These are phyloP conservation scores for Drosophila bipectinata DNA, from an alignment of 1,140 invertebrate species.

Conservation along the genomic window DNA sequence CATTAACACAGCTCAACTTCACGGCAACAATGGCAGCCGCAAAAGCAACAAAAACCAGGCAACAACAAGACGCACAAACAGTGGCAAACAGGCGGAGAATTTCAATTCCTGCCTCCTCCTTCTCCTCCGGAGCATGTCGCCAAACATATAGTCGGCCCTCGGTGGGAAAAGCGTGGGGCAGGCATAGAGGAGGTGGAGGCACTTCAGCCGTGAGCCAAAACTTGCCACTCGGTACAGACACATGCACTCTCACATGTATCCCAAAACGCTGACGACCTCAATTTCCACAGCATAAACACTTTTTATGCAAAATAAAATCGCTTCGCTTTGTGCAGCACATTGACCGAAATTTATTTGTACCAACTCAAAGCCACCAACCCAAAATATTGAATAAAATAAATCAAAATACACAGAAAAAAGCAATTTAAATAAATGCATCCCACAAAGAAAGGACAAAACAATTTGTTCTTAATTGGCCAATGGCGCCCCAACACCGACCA, in stretches of 20 bases:
- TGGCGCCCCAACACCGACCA: slow-evolving; percentile 43
- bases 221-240: slow-evolving; percentile 42
- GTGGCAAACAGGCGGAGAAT: slow-evolving; percentile 44
- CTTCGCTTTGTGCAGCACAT: slow-evolving; percentile 59
- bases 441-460: slow-evolving; percentile 46
- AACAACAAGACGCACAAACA: slow-evolving; percentile 36
- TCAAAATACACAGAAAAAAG: slow-evolving; percentile 27
- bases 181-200: slow-evolving; percentile 22
- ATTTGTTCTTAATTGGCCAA: slow-evolving; percentile 63
- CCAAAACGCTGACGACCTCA: slow-evolving; percentile 69
- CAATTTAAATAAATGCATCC: slow-evolving; percentile 33
- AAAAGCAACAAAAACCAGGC: slow-evolving; percentile 24
- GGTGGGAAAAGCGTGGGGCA: slow-evolving; percentile 19
- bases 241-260: slow-evolving; percentile 19
- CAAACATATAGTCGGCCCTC: slow-evolving; percentile 61
- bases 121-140: slow-evolving; percentile 37
- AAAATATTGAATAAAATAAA: slow-evolving; percentile 38
- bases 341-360: slow-evolving; percentile 59
- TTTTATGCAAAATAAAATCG: slow-evolving; percentile 63
- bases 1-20: slow-evolving; percentile 78
- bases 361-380: neutral
- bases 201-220: slow-evolving; percentile 73
- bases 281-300: slow-evolving; percentile 69
- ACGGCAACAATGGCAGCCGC: slow-evolving; percentile 66
- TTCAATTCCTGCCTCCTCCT: slow-evolving; percentile 43